Conservation (phyloP, 2,797 vertebrate species). For the Poeciliopsis gracilis region DNA sequence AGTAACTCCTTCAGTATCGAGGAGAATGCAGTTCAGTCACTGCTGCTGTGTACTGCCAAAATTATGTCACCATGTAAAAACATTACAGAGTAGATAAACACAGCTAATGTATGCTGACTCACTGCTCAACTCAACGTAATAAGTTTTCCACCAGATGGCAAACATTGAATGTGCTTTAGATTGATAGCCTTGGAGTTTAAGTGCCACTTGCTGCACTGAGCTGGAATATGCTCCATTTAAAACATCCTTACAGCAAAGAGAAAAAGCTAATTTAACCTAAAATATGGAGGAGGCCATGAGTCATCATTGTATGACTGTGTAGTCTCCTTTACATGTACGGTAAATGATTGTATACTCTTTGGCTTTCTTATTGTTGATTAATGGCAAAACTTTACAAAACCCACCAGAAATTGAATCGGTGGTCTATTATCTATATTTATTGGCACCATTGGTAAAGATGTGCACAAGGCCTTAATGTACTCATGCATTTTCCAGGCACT, state of each 20-base stretch:
- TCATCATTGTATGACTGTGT: slow-evolving; percentile 10
- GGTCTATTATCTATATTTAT: neutral
- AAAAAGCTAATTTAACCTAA: slow-evolving; percentile 17
- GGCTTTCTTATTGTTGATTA: neutral
- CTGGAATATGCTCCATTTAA: slow-evolving; percentile 17
- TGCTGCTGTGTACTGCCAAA: slow-evolving; percentile 17
- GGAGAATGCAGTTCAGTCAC: slow-evolving; percentile 16
- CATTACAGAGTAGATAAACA: slow-evolving; percentile 9
- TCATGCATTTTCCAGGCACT: neutral
- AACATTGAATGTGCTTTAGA: slow-evolving; percentile 12
- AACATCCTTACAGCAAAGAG: slow-evolving; percentile 3
- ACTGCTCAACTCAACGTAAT: slow-evolving; percentile 24
- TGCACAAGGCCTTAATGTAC: neutral
- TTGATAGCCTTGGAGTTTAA: slow-evolving; percentile 15
- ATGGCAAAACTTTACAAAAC: neutral
- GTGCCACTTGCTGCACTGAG: slow-evolving; percentile 11
- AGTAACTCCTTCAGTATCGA: slow-evolving; percentile 27
- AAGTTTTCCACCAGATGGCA: slow-evolving; percentile 20
- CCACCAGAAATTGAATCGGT: neutral
- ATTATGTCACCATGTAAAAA: slow-evolving; percentile 5
- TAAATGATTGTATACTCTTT: neutral
- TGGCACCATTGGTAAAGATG: neutral
- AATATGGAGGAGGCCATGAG: slow-evolving; percentile 24
- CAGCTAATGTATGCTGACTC: slow-evolving; percentile 15
- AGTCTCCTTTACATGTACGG: neutral